These are phyloP conservation scores for Parnassius orleans DNA, from an alignment of 2,888 invertebrate species.

Conservation along the genomic window DNA sequence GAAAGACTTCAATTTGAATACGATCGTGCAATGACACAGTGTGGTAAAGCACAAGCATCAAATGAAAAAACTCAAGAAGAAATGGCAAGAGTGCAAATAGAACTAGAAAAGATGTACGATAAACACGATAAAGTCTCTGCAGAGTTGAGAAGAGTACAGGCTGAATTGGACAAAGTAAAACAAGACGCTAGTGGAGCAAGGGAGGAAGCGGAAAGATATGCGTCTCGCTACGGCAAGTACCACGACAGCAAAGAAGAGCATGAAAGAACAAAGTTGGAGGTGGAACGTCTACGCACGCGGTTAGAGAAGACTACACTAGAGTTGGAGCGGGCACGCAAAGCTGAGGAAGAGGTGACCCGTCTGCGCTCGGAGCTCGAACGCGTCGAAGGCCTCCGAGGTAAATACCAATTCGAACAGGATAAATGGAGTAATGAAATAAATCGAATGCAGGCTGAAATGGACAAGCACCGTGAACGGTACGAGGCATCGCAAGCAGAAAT, in stretches of 20 bases:
- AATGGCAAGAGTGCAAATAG: conserved; percentile 90
- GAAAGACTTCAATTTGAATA: conserved; percentile 92
- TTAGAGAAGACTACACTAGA: conserved; percentile 91
- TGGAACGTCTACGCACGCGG: conserved; percentile 89
- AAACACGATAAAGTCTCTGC: conserved; percentile 92
- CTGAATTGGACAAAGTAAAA: conserved; percentile 85
- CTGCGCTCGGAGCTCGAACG: conserved; percentile 86
- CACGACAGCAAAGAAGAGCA: conserved; percentile 89
- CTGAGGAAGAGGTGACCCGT: conserved; percentile 84
- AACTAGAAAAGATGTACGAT: conserved; percentile 94
- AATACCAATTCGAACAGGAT: conserved; percentile 81
- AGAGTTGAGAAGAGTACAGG: conserved; percentile 90
- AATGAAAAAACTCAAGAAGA: conserved; percentile 96
- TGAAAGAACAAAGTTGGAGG: conserved; percentile 88
- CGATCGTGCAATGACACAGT: conserved; percentile 92
- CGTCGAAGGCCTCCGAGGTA: conserved; percentile 85
- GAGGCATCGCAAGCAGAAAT: conserved; percentile 88
- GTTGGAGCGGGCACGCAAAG: conserved; percentile 87
- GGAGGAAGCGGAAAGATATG: conserved; percentile 88
- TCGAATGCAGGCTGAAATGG: conserved; percentile 88
- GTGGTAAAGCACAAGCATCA: conserved; percentile 90
- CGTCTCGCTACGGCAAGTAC: conserved; percentile 87
- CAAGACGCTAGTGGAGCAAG: conserved; percentile 88
- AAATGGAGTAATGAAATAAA: conserved; percentile 83
- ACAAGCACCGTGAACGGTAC: conserved; percentile 88